Evolutionary conservation across 2,113 vertebrate species (phyloP).

Genomic region (Microcebus tavaratra): DNA sequence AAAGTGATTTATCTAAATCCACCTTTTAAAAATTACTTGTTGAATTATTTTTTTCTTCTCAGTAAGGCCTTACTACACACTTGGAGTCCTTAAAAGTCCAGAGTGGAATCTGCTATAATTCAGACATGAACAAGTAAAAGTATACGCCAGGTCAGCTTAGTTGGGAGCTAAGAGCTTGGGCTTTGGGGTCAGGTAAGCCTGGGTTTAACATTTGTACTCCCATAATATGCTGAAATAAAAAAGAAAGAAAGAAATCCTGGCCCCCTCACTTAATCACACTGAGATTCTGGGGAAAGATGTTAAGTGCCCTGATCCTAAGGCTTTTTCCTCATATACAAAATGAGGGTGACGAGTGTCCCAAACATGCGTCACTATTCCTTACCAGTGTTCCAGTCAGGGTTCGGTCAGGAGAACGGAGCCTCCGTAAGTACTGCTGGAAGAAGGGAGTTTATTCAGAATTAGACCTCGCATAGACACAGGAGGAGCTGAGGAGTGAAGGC

Average conservation of each 20-base stretch:
- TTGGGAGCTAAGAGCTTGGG: neutral
- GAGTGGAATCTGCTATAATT: neutral
- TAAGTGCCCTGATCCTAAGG: neutral
- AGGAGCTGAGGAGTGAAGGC: neutral
- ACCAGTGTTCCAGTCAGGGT: neutral
- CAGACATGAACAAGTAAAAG: neutral
- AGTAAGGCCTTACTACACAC: neutral
- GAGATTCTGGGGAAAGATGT: neutral
- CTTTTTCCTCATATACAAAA: neutral
- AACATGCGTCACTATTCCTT: neutral
- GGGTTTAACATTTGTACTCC: neutral
- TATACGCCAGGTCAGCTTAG: neutral
- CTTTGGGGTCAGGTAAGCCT: neutral
- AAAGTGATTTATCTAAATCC: neutral
- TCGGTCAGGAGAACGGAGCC: neutral
- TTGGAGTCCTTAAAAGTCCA: neutral
- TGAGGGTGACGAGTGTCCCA: neutral
- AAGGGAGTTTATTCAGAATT: neutral
- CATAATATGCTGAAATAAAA: too few relatives aligned
- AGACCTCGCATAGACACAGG: neutral
- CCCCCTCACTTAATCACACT: neutral
- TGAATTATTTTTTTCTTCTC: neutral
- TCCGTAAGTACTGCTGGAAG: neutral
- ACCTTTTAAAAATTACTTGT: neutral
- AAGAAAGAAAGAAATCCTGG: neutral